phyloP scores from a whole-genome alignment of 2,113 vertebrate species.

The Lanius ludovicianus region DNA sequence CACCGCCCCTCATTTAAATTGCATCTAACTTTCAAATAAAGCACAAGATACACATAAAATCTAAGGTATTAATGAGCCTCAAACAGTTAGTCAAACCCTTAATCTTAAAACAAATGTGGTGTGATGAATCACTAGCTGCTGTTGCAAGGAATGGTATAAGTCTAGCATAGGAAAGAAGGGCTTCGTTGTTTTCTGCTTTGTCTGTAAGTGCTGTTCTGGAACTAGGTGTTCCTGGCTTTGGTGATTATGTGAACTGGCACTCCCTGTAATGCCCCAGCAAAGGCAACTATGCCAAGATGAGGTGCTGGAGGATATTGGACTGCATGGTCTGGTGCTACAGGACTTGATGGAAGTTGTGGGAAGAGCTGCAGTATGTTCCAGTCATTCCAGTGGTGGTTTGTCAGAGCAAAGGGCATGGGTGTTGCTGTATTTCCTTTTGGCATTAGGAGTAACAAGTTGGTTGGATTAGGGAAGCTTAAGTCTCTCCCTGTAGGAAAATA shows the following conservation, averaged over 20 bases:
- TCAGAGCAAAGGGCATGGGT: conserved; percentile 48
- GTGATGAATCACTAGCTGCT: neutral
- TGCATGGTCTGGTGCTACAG: neutral
- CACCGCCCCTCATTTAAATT: neutral
- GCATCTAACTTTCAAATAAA: neutral
- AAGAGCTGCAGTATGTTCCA: conserved; percentile 17
- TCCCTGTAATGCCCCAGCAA: conserved; percentile 18
- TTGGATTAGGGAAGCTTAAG: conserved; percentile 42
- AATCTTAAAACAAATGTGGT: neutral
- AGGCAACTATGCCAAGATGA: conserved; percentile 12
- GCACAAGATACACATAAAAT: neutral
- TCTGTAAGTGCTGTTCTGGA: conserved; percentile 38
- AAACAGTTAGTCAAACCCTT: neutral
- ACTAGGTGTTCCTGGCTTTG: conserved; percentile 49
- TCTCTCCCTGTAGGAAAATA: conserved; percentile 64
- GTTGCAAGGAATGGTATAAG: neutral
- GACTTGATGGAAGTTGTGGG: conserved; percentile 22
- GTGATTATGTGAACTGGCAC: conserved; percentile 1
- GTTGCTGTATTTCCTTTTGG: conserved; percentile 59
- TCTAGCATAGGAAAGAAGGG: conserved; percentile 13
- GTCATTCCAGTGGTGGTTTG: conserved; percentile 42
- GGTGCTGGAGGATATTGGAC: conserved; percentile 27
- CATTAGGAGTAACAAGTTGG: conserved; percentile 41
- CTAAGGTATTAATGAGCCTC: neutral
- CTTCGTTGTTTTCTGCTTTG: conserved; percentile 31